A percentile compares a stretch with the other conserved stretches of the same genome.
Conservation (phyloP, 1,140 invertebrate species). For the Heliconius melpomene region DNA sequence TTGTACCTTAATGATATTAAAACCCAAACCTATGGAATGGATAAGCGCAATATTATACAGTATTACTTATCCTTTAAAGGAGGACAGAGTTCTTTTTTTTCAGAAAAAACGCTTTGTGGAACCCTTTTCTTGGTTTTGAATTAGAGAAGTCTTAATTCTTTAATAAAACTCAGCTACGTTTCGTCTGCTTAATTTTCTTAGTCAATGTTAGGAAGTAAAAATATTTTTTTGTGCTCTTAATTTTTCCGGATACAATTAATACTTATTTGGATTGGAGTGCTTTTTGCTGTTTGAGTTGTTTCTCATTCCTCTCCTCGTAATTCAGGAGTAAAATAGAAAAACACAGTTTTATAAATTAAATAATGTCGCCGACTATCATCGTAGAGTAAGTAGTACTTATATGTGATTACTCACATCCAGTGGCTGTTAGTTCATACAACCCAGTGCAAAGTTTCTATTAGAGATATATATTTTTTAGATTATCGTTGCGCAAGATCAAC, state of each 20-base stretch:
- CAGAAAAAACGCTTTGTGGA: slow-evolving; percentile 48
- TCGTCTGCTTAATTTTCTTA: slow-evolving; percentile 51
- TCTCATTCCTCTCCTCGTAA: not conserved
- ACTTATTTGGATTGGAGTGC: slow-evolving; percentile 28
- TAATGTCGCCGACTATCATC: not conserved
- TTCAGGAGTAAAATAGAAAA: slow-evolving; percentile 6
- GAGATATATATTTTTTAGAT: no score
- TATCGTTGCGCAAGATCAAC: no score
- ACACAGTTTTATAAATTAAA: not conserved
- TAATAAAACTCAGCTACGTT: slow-evolving; percentile 54
- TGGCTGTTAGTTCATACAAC: not conserved
- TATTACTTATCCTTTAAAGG: slow-evolving; percentile 54
- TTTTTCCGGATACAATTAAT: slow-evolving; percentile 30
- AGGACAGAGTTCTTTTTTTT: slow-evolving; percentile 41
- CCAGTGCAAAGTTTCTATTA: no score
- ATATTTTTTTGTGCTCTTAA: slow-evolving; percentile 29
- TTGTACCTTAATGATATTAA: slow-evolving; percentile 69
- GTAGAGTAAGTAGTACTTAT: not conserved
- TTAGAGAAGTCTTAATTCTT: slow-evolving; percentile 61
- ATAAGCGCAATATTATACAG: slow-evolving; percentile 51
- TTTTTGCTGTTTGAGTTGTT: slow-evolving; percentile 10
- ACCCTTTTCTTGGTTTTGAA: slow-evolving; percentile 56
- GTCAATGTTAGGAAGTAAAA: slow-evolving; percentile 45
- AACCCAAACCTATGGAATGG: slow-evolving; percentile 55
- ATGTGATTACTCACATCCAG: not conserved